A percentile compares a stretch with the other conserved stretches of the same genome.
These are phyloP conservation scores for Crocuta crocuta DNA, from an alignment of 2,113 vertebrate species.

Conservation along the genomic window DNA sequence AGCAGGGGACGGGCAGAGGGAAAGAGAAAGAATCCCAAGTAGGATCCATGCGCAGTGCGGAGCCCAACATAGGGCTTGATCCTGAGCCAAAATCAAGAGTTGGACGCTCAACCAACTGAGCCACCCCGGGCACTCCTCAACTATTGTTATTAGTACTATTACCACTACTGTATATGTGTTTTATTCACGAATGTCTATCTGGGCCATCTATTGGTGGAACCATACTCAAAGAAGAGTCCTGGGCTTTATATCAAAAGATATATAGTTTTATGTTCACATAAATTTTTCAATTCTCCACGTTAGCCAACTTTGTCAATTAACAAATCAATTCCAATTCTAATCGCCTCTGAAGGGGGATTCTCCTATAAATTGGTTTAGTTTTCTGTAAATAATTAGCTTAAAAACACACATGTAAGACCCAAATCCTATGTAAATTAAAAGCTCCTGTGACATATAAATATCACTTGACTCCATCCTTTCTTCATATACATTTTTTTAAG, in stretches of 20 bases:
- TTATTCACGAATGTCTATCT: neutral
- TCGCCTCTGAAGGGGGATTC: neutral
- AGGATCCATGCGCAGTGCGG: too few relatives aligned
- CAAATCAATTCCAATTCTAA: neutral
- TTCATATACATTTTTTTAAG: neutral
- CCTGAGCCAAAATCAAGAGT: too few relatives aligned
- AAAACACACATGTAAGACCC: neutral
- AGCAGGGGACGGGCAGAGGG: too few relatives aligned
- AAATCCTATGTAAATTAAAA: conserved; percentile 21
- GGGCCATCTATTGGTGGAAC: neutral
- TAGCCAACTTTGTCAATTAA: neutral
- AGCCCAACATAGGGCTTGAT: too few relatives aligned
- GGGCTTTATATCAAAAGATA: neutral
- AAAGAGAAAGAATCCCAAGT: too few relatives aligned
- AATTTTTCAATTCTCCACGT: neutral
- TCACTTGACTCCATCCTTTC: neutral
- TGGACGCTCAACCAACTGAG: too few relatives aligned
- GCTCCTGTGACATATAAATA: neutral
- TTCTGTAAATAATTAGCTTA: neutral
- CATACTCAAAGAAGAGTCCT: neutral
- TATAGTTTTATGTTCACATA: neutral
- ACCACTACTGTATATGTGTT: neutral
- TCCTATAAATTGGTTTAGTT: neutral
- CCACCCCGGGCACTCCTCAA: neutral
- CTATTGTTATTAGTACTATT: neutral